These are phyloP conservation scores for Idaea dimidiata DNA, from an alignment of 2,888 invertebrate species.

Conservation along the genomic window DNA sequence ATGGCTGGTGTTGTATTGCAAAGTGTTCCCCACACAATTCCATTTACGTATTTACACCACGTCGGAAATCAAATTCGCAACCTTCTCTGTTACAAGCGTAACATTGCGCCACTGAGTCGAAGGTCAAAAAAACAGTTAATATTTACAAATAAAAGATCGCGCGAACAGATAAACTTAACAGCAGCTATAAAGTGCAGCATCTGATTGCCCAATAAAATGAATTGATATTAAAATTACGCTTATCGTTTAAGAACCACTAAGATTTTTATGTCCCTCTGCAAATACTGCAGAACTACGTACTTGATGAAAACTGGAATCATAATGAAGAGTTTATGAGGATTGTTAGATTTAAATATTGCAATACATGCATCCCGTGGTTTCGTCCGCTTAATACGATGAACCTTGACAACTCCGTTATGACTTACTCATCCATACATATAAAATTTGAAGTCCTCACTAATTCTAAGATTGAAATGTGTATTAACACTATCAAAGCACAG, in stretches of 20 bases:
- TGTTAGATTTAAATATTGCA: background rate
- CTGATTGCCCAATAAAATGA: conserved; percentile 21
- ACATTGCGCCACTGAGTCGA: background rate
- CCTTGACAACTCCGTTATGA: no score
- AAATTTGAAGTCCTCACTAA: no score
- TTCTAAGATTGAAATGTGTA: no score
- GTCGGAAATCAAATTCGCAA: background rate
- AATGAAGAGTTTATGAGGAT: conserved; percentile 4
- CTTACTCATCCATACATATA: no score
- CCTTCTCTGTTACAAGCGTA: background rate
- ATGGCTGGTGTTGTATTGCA: no score
- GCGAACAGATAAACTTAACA: conserved; percentile 20
- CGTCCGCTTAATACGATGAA: no score
- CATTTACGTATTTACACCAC: no score
- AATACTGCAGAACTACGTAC: conserved; percentile 9
- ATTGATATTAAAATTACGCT: conserved; percentile 17
- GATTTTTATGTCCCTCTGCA: conserved; percentile 15
- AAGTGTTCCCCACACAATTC: no score
- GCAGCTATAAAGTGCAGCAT: conserved; percentile 18
- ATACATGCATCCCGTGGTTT: background rate
- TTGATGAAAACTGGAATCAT: conserved; percentile 17
- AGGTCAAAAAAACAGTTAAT: background rate
- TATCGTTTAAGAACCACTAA: conserved; percentile 10
- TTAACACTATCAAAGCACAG: no score
- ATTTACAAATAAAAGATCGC: conserved; percentile 10